A percentile compares a stretch with the other conserved stretches of the same genome.
Conservation (phyloP, 2,797 vertebrate species). For the Meriones psammophilus region DNA sequence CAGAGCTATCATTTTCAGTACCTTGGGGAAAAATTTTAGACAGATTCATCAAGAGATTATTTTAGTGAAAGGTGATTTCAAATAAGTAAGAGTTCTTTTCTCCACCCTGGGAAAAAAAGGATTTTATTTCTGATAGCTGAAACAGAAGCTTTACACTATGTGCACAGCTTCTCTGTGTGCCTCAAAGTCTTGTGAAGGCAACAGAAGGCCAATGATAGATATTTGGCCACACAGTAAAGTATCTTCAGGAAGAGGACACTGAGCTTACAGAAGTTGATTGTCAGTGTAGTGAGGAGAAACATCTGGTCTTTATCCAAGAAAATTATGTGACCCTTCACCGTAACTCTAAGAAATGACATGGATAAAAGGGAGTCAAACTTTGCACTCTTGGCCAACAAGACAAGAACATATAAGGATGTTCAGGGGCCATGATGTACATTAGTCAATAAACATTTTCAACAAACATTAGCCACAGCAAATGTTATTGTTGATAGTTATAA, state of each 20-base stretch:
- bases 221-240: background rate
- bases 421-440: background rate
- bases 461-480: background rate
- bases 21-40: background rate
- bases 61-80: background rate
- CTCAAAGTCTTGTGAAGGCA: background rate
- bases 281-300: background rate
- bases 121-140: background rate
- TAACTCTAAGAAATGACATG: background rate
- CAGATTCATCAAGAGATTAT: background rate
- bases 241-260: background rate
- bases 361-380: background rate
- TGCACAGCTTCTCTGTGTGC: background rate
- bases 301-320: background rate
- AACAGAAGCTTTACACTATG: background rate
- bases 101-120: background rate
- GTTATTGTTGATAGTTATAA: background rate
- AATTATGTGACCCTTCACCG: background rate
- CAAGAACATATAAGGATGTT: background rate
- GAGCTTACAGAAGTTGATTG: background rate
- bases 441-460: background rate
- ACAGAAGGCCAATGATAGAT: background rate
- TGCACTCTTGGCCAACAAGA: background rate
- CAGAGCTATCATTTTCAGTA: constrained; percentile 7
- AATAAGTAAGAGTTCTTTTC: background rate